These are phyloP conservation scores for Ophion costatus DNA, from an alignment of 2,888 invertebrate species.

Conservation along the genomic window DNA sequence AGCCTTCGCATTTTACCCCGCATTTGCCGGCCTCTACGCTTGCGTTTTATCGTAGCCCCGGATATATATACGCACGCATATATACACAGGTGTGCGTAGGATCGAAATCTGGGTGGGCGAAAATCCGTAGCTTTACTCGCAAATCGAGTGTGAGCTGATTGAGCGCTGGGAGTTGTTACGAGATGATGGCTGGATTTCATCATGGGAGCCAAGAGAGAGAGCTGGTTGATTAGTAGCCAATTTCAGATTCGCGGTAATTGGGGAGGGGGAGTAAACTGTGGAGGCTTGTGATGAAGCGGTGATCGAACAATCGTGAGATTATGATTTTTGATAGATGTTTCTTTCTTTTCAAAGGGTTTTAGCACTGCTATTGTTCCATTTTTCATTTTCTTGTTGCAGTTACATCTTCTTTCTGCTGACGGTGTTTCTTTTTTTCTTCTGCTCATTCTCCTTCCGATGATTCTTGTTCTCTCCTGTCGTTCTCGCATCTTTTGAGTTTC, in stretches of 20 bases:
- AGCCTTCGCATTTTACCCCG: constrained; percentile 1
- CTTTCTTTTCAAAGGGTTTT: neutral
- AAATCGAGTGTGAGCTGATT: neutral
- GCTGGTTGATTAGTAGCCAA: neutral
- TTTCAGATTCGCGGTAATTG: neutral
- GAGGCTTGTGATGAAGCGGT: neutral
- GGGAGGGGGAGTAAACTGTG: neutral
- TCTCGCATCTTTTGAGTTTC: neutral
- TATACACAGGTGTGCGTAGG: neutral
- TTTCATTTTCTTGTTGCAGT: neutral
- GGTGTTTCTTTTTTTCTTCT: neutral
- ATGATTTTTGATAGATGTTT: neutral
- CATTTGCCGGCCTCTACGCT: constrained; percentile 3
- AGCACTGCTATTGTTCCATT: neutral
- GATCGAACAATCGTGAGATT: neutral
- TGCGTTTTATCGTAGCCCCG: neutral
- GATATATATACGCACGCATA: neutral
- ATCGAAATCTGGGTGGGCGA: neutral
- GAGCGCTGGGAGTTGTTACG: neutral
- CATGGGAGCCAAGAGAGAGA: neutral
- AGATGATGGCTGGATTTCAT: neutral
- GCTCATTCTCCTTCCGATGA: neutral
- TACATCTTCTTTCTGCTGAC: neutral
- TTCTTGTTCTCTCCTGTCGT: neutral
- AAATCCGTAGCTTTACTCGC: neutral